Evolutionary conservation across 1,140 invertebrate genomes (phyloP).

Genomic region (Drosophila repleta): DNA sequence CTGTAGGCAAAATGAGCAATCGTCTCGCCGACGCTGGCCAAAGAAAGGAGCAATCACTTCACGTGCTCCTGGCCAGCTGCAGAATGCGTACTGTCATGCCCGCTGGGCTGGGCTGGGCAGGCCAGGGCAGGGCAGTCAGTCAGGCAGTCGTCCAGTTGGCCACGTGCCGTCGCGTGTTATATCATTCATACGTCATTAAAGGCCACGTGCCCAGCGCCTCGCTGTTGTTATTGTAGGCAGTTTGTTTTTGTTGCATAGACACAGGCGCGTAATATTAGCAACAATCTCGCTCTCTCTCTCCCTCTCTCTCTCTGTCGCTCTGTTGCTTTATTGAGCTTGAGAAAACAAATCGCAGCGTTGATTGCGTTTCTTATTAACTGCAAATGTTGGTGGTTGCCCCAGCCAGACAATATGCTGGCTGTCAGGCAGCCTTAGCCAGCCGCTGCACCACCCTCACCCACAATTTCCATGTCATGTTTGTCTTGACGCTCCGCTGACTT

Average conservation of each 20-base stretch:
- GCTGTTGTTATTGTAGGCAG: conserved; percentile 74
- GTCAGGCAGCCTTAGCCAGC: conserved; percentile 22
- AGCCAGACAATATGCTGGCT: conserved; percentile 71
- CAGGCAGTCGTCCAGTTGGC: conserved; percentile 56
- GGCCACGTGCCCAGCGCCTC: conserved; percentile 68
- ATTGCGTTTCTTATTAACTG: conserved; percentile 83
- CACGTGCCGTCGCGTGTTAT: conserved; percentile 84
- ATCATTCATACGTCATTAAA: conserved; percentile 84
- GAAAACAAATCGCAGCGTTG: conserved; percentile 82
- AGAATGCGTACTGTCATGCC: conserved; percentile 8
- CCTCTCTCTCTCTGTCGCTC: background rate
- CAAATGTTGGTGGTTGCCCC: conserved; percentile 64
- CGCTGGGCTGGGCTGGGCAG: background rate
- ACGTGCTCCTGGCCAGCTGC: conserved; percentile 4
- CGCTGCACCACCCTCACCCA: background rate
- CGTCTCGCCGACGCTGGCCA: conserved; percentile 46
- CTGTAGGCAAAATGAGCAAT: conserved; percentile 71
- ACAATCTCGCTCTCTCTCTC: conserved; percentile 4
- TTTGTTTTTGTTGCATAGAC: conserved; percentile 64
- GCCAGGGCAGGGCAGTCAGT: conserved; percentile 46
- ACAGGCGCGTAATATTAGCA: conserved; percentile 70
- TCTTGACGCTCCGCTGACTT: conserved; percentile 79
- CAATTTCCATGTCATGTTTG: conserved; percentile 66
- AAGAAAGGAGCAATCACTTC: conserved; percentile 49
- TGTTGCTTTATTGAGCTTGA: conserved; percentile 63